Evolutionary conservation across 2,797 vertebrate genomes (phyloP), one percentile per base, ranked within the genome.

Genomic region (Acanthis flammea): DNA sequence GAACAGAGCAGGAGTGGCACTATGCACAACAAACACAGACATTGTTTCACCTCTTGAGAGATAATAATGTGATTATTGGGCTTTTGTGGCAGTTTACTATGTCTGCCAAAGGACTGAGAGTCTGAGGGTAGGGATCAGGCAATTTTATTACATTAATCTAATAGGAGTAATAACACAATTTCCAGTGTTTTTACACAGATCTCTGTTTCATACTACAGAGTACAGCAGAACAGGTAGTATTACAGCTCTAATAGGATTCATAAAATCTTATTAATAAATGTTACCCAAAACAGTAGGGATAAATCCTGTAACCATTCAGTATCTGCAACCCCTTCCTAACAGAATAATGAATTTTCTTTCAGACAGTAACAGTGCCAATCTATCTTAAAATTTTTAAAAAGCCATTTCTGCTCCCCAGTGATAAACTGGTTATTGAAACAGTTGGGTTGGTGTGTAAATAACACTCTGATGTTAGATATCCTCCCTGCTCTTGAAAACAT

Each of bases 371-470:
- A 90, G 55, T 1, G 2, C 30, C 3, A 9, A 92, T 76, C 58
- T 73, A 66, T 63, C 73, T 82, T 48, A 48, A 82, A 79, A 85
- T 53, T 93, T 93, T 86, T 35, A 60, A 86, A 92, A 90, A 84
- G 73, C 83, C 67, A 79, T 63, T 94, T 88, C 74, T 45, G 35
- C 13, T 95, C 50, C 83, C 67, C 71, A 63, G 51, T 9, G 37
- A 94, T 88, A 94, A 95, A 93, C 8, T 66, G 70, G 48, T 82
- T 86, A 90, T 60, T 84, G 90, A 94, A 95, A 90, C 76, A 75
- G 58, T 51, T 81, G 62, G 60, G 58, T n/a, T 94, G 71, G 33
- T 1, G 8, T 50, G 39, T 65, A 92, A 96, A 88, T 90, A 90
- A 83, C 73, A 51, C 41, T 57, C 39, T 75, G 71, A 78, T 73